Conservation (phyloP, 1,140 invertebrate species). For the Drosophila obscura region DNA sequence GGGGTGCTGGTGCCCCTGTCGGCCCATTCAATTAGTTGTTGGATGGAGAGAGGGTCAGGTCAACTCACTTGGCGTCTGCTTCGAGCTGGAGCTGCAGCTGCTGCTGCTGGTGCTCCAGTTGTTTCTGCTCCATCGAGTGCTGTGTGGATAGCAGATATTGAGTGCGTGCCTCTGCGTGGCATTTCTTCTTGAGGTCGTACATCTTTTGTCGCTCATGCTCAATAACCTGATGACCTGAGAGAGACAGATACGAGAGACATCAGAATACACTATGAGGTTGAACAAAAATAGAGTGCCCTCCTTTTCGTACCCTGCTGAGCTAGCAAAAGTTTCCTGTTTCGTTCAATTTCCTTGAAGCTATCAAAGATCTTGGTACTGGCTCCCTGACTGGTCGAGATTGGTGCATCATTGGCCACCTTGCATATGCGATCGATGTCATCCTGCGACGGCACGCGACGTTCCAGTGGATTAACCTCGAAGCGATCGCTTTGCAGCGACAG, state of each 20-base stretch:
- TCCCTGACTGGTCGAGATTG: constrained; percentile 87
- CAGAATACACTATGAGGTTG: not conserved
- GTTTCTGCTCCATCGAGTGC: constrained; percentile 30
- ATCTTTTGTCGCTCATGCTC: constrained; percentile 95
- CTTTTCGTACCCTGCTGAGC: constrained; percentile 92
- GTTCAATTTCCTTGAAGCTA: constrained; percentile 94
- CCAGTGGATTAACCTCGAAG: constrained; percentile 85
- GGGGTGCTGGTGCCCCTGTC: not conserved
- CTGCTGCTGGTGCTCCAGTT: constrained; percentile 19
- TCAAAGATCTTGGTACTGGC: constrained; percentile 93
- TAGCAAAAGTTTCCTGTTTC: constrained; percentile 93
- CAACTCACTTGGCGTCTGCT: constrained; percentile 59
- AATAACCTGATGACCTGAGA: constrained; percentile 92
- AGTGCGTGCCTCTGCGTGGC: constrained; percentile 92
- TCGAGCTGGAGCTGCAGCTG: constrained; percentile 22
- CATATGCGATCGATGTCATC: constrained; percentile 94
- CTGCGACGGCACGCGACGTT: constrained; percentile 87
- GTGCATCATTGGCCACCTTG: constrained; percentile 92
- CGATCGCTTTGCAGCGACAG: constrained; percentile 83
- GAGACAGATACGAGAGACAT: not conserved
- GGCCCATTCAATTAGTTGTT: constrained; percentile 50
- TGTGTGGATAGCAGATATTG: constrained; percentile 77
- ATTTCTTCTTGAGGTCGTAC: constrained; percentile 92
- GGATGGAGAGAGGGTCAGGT: constrained; percentile 11
- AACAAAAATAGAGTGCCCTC: constrained; percentile 5